phyloP scores from a whole-genome alignment of 2,888 invertebrate genomes.

The Lithophane socia region DNA sequence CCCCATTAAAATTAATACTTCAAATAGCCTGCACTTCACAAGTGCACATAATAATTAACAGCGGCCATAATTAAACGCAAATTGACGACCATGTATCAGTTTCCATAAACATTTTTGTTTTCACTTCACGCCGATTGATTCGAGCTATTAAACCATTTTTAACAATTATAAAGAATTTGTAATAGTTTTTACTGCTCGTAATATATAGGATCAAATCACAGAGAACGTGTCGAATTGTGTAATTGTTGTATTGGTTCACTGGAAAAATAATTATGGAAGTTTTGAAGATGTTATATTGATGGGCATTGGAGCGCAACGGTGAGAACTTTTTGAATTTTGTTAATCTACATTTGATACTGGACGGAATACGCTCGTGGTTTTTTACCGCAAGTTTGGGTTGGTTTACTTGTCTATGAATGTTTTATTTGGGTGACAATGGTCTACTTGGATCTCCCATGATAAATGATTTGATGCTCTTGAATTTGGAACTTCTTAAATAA shows the following conservation, averaged over 20 bases:
- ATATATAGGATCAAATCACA: slow-evolving; percentile 79
- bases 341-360: slow-evolving; percentile 86
- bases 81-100: slow-evolving; percentile 49
- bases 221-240: slow-evolving; percentile 86
- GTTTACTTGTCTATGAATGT: slow-evolving; percentile 65
- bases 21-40: slow-evolving; percentile 45
- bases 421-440: slow-evolving; percentile 58
- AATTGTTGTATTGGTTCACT: slow-evolving; percentile 88
- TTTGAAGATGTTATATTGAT: slow-evolving; percentile 82
- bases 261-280: slow-evolving; percentile 87
- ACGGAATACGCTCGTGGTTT: slow-evolving; percentile 78
- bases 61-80: slow-evolving; percentile 58
- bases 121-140: slow-evolving; percentile 63
- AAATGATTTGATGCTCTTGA: slow-evolving; percentile 8
- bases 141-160: slow-evolving; percentile 70
- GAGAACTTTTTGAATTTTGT: slow-evolving; percentile 86
- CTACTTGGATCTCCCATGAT: slow-evolving; percentile 34
- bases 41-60: slow-evolving; percentile 54
- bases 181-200: slow-evolving; percentile 80
- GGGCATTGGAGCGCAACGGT: slow-evolving; percentile 86
- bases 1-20: slow-evolving; percentile 52
- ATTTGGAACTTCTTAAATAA: neutral
- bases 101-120: slow-evolving; percentile 60
- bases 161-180: slow-evolving; percentile 79
- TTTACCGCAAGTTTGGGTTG: slow-evolving; percentile 75